Evolutionary conservation across 1,140 invertebrate species (phyloP).

Genomic region (Adoxophyes honmai): DNA sequence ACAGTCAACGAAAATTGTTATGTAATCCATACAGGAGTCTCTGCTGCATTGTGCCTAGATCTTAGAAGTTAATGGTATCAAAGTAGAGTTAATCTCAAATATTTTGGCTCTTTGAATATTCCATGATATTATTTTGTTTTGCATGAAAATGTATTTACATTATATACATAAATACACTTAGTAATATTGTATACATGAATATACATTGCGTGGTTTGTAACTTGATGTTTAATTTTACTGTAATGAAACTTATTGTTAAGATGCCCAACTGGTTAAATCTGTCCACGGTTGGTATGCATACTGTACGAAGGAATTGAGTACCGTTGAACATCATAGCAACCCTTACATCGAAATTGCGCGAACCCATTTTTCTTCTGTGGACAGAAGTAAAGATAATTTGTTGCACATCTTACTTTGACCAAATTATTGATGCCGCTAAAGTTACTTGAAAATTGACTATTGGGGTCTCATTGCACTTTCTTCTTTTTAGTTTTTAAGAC

Average conservation of each 20-base stretch:
- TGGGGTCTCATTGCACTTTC: constrained; percentile 39
- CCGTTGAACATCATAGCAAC: constrained; percentile 28
- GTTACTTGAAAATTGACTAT: constrained; percentile 57
- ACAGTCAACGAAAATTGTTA: constrained; percentile 77
- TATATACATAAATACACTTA: constrained; percentile 75
- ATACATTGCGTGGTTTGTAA: constrained; percentile 76
- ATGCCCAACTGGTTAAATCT: constrained; percentile 67
- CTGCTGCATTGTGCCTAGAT: constrained; percentile 78
- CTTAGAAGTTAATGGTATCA: constrained; percentile 77
- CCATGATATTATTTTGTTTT: constrained; percentile 76
- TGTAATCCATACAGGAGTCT: constrained; percentile 75
- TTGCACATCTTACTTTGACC: constrained; percentile 71
- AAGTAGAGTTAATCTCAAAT: constrained; percentile 77
- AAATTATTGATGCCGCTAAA: constrained; percentile 54
- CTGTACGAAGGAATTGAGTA: constrained; percentile 52
- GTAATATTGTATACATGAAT: constrained; percentile 76
- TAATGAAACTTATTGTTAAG: constrained; percentile 48
- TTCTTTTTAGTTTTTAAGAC: constrained; percentile 31
- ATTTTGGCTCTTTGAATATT: constrained; percentile 78
- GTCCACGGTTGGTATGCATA: constrained; percentile 35
- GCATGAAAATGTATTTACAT: constrained; percentile 77
- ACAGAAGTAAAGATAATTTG: constrained; percentile 36
- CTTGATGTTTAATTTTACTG: constrained; percentile 65
- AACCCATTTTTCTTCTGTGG: constrained; percentile 35
- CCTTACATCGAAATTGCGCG: constrained; percentile 22